Evolutionary conservation across 2,113 vertebrate species (phyloP).

Genomic region (Oreotragus oreotragus): DNA sequence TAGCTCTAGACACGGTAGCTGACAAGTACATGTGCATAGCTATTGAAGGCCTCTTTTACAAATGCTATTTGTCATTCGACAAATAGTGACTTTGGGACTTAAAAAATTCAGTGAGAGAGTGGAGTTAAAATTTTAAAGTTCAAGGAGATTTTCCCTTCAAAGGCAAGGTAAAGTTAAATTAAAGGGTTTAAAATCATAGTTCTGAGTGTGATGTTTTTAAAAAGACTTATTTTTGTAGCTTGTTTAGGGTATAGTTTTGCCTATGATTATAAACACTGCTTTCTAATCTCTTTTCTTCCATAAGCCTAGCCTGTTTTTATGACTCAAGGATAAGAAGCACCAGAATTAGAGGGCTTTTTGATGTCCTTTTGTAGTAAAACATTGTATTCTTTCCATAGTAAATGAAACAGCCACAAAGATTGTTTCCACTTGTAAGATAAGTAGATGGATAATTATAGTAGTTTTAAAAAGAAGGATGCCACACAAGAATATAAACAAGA

Average conservation of each 20-base stretch:
- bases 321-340: slow-evolving; percentile 48
- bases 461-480: neutral
- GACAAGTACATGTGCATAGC: neutral
- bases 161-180: slow-evolving; percentile 56
- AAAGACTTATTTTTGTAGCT: slow-evolving; percentile 62
- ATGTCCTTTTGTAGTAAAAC: slow-evolving; percentile 67
- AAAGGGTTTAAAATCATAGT: slow-evolving; percentile 53
- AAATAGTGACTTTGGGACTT: slow-evolving; percentile 7
- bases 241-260: slow-evolving; percentile 68
- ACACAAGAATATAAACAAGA: neutral
- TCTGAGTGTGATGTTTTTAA: slow-evolving; percentile 70
- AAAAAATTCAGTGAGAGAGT: slow-evolving; percentile 34
- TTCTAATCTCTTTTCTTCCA: slow-evolving; percentile 71
- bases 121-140: slow-evolving; percentile 37
- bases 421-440: slow-evolving; percentile 44
- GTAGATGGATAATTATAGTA: neutral
- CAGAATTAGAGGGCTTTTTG: slow-evolving; percentile 73
- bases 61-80: neutral
- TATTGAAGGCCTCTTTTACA: neutral
- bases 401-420: slow-evolving; percentile 1
- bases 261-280: slow-evolving; percentile 63
- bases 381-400: slow-evolving; percentile 29
- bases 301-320: slow-evolving; percentile 73
- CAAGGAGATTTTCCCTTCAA: slow-evolving; percentile 55
- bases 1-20: neutral